Evolutionary conservation across 2,797 vertebrate genomes (phyloP).

Genomic region (Eospalax fontanierii): DNA sequence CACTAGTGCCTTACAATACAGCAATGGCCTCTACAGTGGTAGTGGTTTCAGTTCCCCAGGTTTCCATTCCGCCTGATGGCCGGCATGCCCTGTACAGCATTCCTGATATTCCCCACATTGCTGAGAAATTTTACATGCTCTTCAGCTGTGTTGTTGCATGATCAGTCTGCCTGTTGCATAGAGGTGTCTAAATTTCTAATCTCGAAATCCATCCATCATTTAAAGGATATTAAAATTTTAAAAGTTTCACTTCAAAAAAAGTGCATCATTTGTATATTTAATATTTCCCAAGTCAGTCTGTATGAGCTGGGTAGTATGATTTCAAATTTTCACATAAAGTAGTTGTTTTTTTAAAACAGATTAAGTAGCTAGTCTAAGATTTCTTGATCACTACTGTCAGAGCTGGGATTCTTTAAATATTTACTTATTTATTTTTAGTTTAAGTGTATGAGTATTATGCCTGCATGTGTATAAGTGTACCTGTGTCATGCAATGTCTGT

Average conservation of each 20-base stretch:
- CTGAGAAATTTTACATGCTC: constrained; percentile 25
- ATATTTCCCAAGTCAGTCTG: neutral
- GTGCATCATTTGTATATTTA: neutral
- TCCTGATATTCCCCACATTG: neutral
- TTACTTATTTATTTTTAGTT: no score
- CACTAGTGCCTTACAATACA: neutral
- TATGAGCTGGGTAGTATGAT: neutral
- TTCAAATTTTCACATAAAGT: constrained; percentile 2
- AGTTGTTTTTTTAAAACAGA: neutral
- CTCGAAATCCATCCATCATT: neutral
- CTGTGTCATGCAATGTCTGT: no score
- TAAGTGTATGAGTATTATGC: no score
- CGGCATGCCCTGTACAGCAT: neutral
- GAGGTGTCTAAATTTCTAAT: neutral
- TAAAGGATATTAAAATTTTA: neutral
- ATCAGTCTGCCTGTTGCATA: neutral
- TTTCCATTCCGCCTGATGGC: constrained; percentile 21
- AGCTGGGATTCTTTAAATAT: neutral
- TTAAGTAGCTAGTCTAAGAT: neutral
- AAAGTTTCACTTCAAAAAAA: neutral
- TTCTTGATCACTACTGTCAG: neutral
- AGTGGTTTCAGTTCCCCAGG: constrained; percentile 19
- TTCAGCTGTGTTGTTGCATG: neutral
- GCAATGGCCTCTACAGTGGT: neutral
- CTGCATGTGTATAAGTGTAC: no score